Conservation (phyloP, 1,140 invertebrate genomes). For the Sitodiplosis mosellana region DNA sequence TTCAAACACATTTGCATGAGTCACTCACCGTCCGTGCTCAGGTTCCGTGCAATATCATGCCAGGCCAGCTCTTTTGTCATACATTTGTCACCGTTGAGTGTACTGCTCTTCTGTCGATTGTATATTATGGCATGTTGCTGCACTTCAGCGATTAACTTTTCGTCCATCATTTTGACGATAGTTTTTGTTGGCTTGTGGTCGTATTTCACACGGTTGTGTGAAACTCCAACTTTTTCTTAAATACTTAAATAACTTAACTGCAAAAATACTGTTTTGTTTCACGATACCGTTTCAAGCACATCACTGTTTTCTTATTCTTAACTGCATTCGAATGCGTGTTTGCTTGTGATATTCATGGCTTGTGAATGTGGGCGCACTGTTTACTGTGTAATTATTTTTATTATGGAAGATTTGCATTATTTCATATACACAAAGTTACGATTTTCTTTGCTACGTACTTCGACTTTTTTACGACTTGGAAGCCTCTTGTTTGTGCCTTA, state of each 20-base stretch:
- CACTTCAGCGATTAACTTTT: slow-evolving; percentile 23
- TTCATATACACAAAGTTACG: too few relatives aligned
- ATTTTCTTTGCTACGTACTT: too few relatives aligned
- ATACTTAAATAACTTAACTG: too few relatives aligned
- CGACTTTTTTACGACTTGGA: too few relatives aligned
- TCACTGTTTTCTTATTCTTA: not conserved
- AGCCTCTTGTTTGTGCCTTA: too few relatives aligned
- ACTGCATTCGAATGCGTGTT: too few relatives aligned
- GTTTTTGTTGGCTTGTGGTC: too few relatives aligned
- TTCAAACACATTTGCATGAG: not conserved
- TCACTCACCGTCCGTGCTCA: slow-evolving; percentile 18
- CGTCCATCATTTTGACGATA: slow-evolving; percentile 12
- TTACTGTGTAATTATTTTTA: not conserved
- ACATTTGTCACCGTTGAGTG: slow-evolving; percentile 19
- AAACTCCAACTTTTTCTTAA: too few relatives aligned
- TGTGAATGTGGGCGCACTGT: not conserved
- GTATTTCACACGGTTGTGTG: too few relatives aligned
- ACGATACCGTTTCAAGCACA: too few relatives aligned
- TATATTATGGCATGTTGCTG: slow-evolving; percentile 22
- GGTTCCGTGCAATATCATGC: slow-evolving; percentile 17
- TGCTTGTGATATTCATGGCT: not conserved
- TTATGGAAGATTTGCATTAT: too few relatives aligned
- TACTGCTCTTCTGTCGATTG: slow-evolving; percentile 23
- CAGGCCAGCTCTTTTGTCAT: slow-evolving; percentile 24
- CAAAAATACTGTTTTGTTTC: too few relatives aligned